A percentile compares a stretch with the other conserved stretches of the same genome.
phyloP scores from a whole-genome alignment of 2,888 invertebrate genomes.

The Nezara viridula region DNA sequence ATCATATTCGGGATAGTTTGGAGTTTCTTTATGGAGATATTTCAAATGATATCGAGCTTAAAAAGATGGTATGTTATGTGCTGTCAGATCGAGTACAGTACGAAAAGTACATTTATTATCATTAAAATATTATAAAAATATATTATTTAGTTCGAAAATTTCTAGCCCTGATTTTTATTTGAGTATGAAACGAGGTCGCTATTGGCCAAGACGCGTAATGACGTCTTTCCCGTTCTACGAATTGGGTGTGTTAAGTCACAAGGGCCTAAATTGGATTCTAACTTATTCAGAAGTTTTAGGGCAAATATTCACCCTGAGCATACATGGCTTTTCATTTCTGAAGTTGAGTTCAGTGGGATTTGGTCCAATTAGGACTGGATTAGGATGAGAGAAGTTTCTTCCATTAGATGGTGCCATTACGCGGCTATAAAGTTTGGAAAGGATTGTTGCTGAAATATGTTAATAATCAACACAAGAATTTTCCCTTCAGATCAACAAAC shows the following conservation, averaged over 20 bases:
- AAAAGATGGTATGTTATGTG: too few species aligned
- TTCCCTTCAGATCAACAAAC: too few species aligned
- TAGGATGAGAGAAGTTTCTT: constrained; percentile 7
- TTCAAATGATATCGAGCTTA: too few species aligned
- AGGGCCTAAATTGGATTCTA: constrained; percentile 34
- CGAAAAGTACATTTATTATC: too few species aligned
- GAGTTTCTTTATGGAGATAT: too few species aligned
- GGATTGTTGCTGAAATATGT: not conserved
- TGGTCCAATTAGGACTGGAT: not conserved
- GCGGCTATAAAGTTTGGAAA: not conserved
- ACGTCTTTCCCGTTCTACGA: not conserved
- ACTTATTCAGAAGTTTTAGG: constrained; percentile 29
- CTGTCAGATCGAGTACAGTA: too few species aligned
- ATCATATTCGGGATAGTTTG: too few species aligned
- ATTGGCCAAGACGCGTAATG: not conserved
- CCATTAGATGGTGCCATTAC: not conserved
- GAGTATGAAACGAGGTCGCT: not conserved
- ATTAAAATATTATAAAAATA: too few species aligned
- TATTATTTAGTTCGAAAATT: too few species aligned
- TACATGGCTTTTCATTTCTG: constrained; percentile 30
- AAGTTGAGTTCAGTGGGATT: constrained; percentile 5
- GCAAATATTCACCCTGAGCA: constrained; percentile 28
- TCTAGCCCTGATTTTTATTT: not conserved
- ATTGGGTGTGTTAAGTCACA: not conserved
- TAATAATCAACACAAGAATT: not conserved